Percentiles rank a stretch among this genome's conserved stretches.
Conservation (phyloP, 2,113 vertebrate genomes). For the Verasper variegatus region DNA sequence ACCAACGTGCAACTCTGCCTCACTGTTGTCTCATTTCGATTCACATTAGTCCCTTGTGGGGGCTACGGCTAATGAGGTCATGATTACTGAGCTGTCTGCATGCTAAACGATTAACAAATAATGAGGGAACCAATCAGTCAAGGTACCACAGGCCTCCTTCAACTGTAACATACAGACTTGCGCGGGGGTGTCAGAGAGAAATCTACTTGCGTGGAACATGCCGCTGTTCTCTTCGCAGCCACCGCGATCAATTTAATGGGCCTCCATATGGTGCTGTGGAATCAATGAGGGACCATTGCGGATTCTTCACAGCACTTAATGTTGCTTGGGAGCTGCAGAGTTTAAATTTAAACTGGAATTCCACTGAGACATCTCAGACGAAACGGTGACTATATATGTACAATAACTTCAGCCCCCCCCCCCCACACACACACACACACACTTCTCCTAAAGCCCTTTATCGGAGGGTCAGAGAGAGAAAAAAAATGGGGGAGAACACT, state of each 20-base stretch:
- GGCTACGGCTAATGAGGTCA: constrained; percentile 45
- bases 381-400: constrained; percentile 36
- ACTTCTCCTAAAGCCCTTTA: constrained; percentile 49
- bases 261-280: constrained; percentile 52
- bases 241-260: constrained; percentile 61
- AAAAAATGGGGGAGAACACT: constrained; percentile 34
- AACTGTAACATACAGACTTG: constrained; percentile 44
- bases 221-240: constrained; percentile 33
- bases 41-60: constrained; percentile 45
- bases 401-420: neutral
- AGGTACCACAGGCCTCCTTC: constrained; percentile 11
- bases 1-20: constrained; percentile 10
- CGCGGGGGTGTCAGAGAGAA: constrained; percentile 10
- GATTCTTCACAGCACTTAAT: constrained; percentile 52
- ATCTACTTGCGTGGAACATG: constrained; percentile 19
- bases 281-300: constrained; percentile 61
- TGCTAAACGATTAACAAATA: constrained; percentile 48
- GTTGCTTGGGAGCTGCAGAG: constrained; percentile 29
- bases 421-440: too few relatives aligned
- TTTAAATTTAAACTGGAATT: constrained; percentile 63
- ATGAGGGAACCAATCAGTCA: constrained; percentile 46
- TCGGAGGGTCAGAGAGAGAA: constrained; percentile 52
- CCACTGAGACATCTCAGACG: constrained; percentile 50
- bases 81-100: constrained; percentile 44
- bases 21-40: constrained; percentile 14